phyloP scores from a whole-genome alignment of 2,888 invertebrate species.

The Andrena marginata region DNA sequence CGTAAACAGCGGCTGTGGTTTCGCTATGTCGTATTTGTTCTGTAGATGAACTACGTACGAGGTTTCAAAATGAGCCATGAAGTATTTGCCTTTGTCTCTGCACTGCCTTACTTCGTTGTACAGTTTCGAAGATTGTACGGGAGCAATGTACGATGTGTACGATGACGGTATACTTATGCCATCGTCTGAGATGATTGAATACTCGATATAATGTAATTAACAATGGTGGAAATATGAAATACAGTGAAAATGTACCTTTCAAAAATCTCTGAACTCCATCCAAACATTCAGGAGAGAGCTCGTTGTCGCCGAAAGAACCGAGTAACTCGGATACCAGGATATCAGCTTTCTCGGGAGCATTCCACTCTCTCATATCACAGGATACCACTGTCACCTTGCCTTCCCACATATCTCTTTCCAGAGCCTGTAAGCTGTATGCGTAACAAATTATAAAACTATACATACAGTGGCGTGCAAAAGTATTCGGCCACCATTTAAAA shows the following conservation, averaged over 20 bases:
- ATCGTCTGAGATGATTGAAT: constrained; percentile 86
- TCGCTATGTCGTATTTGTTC: constrained; percentile 92
- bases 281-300: constrained; percentile 98
- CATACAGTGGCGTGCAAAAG: too few relatives aligned
- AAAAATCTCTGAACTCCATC: constrained; percentile 96
- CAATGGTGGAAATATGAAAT: background rate
- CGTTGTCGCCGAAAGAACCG: constrained; percentile 99
- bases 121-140: constrained; percentile 95
- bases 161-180: constrained; percentile 96
- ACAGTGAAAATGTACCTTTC: constrained; percentile 85
- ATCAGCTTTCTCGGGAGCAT: constrained; percentile 95
- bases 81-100: constrained; percentile 86
- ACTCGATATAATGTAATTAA: background rate
- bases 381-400: constrained; percentile 92
- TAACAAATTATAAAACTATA: constrained; percentile 24
- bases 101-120: constrained; percentile 90
- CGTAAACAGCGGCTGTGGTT: constrained; percentile 92
- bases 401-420: constrained; percentile 92
- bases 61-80: constrained; percentile 89
- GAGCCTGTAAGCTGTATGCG: constrained; percentile 87
- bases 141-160: constrained; percentile 96
- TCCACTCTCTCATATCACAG: constrained; percentile 94
- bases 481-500: too few relatives aligned
- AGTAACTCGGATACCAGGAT: constrained; percentile 98
- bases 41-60: constrained; percentile 97